A percentile compares a stretch with the other conserved stretches of the same genome.
These are phyloP conservation scores for Scaeva pyrastri DNA, from an alignment of 2,888 invertebrate species.

Conservation along the genomic window DNA sequence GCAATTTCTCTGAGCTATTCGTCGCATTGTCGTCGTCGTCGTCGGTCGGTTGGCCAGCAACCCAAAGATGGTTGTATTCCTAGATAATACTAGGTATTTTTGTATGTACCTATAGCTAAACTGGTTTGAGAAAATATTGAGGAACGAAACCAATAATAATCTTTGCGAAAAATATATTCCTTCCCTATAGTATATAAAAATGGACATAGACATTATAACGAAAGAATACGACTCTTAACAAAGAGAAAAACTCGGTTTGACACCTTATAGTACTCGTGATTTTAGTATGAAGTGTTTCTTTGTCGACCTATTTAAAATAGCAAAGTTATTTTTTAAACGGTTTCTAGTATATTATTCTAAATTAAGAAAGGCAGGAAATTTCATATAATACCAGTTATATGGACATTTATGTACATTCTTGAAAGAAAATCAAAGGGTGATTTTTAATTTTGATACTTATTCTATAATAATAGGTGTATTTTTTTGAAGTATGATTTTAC, in stretches of 20 bases:
- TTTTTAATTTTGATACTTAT: too few species aligned
- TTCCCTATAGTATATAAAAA: not conserved
- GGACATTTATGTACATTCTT: too few species aligned
- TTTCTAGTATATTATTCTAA: not conserved
- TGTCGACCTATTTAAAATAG: slow-evolving; percentile 7
- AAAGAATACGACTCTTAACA: slow-evolving; percentile 5
- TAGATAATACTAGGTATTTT: slow-evolving; percentile 40
- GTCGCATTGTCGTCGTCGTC: too few species aligned
- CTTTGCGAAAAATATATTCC: not conserved
- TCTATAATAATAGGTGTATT: too few species aligned
- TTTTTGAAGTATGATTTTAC: too few species aligned
- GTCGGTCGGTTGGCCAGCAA: too few species aligned
- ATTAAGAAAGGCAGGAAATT: too few species aligned
- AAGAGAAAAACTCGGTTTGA: not conserved
- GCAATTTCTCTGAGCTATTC: slow-evolving; percentile 24
- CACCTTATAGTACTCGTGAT: not conserved
- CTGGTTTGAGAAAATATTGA: slow-evolving; percentile 40
- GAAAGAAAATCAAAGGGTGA: too few species aligned
- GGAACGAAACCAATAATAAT: slow-evolving; percentile 40
- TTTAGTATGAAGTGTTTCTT: not conserved
- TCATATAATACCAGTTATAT: too few species aligned
- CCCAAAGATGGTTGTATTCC: slow-evolving; percentile 54
- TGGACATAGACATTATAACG: not conserved
- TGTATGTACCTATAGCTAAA: slow-evolving; percentile 52
- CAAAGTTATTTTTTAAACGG: not conserved